Base-by-base conservation (phyloP, 1,140 invertebrate species). In the Camponotus pennsylvanicus region DNA sequence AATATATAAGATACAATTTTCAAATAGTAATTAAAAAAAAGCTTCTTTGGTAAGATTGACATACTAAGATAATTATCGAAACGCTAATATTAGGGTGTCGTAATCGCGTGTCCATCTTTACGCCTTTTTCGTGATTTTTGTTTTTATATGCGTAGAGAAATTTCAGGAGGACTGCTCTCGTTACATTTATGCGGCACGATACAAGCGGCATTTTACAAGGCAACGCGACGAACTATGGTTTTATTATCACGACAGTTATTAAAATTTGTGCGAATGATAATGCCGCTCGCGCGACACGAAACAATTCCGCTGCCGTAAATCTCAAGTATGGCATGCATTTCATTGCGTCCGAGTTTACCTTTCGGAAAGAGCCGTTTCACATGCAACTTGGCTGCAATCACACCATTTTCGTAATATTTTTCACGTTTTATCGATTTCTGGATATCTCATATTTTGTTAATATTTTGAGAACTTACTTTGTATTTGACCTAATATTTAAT, bases 181-280 rank as follows among this genome's bases (percentile, higher is more conserved):
- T 77, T 84, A 64, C 15, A 63, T 84, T 84, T 76, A 64, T 84
- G 45, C 82, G 59, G 15, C 71, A 64, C 71, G 71, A 11, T n/a
- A 67, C 77, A n/a, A 79, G 40, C n/a, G 13, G 21, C 6, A 57
- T 63, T 61, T 73, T 55, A 37, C 37, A 42, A 61, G 80, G 59
- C 59, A 64, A 67, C 45, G 15, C 13, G 67, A 80, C 49, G 52
- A 59, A 67, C 21, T 45, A 55, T 73, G 18, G 21, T 34, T 83
- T 61, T 61, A 34, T 11, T 71, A 13, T 2, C 27, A 55, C 79
- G 67, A 71, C 21, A 61, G 79, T 82, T 71, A 71, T 82, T 82
- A 73, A 34, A 73, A 83, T 83, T 83, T 59, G 79, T 34, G 67
- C 55, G 55, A 49, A 73, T 73, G 55, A 73, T 73, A 83, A 73